Evolutionary conservation across 2,797 vertebrate genomes (phyloP).

Genomic region (Paedocypris micromegethes): DNA sequence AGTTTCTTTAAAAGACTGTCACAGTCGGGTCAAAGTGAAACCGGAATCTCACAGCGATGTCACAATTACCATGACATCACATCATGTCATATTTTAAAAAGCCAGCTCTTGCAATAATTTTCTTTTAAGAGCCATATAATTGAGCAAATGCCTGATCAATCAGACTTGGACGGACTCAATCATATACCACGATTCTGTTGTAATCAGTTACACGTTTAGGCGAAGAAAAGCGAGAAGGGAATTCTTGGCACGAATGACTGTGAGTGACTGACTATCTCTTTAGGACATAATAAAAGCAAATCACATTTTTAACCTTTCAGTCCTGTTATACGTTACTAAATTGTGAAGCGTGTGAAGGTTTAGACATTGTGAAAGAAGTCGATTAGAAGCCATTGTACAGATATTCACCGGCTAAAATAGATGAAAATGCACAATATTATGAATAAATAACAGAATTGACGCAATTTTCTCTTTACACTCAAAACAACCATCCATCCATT

Average conservation of each 20-base stretch:
- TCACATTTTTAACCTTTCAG: conserved; percentile 24
- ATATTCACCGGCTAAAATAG: no score
- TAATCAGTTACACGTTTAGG: conserved; percentile 56
- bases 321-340: conserved; percentile 9
- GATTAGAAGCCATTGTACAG: no score
- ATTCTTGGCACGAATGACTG: conserved; percentile 34
- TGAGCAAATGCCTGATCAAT: conserved; percentile 49
- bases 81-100: conserved; percentile 36
- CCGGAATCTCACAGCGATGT: conserved; percentile 26
- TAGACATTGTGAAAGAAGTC: conserved; percentile 7
- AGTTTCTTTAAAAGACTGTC: conserved; percentile 30
- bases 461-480: no score
- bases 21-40: conserved; percentile 23
- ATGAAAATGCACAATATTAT: no score
- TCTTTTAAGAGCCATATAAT: conserved; percentile 38
- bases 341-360: conserved; percentile 9
- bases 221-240: conserved; percentile 27
- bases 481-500: no score
- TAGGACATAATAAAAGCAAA: conserved; percentile 19
- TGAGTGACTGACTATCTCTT: conserved; percentile 26
- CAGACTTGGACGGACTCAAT: conserved; percentile 55
- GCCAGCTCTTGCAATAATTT: conserved; percentile 28
- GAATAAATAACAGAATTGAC: no score
- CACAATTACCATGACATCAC: conserved; percentile 26
- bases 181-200: conserved; percentile 59